Percentiles rank a stretch among this genome's conserved stretches.
These are phyloP conservation scores for Myopa testacea DNA, from an alignment of 2,888 invertebrate species.

Conservation along the genomic window DNA sequence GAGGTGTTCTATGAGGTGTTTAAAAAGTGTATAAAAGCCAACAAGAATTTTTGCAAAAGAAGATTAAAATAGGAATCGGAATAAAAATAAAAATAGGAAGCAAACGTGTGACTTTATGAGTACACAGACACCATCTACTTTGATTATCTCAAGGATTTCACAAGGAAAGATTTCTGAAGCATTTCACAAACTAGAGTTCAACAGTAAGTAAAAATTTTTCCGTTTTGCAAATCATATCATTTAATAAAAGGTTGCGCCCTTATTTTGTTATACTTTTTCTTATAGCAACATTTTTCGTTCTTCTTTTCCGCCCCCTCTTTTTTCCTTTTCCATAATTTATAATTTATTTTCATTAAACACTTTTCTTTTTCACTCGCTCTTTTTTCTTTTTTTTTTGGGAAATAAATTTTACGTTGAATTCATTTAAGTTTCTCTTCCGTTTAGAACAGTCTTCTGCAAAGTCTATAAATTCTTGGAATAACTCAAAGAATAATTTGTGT, in stretches of 20 bases:
- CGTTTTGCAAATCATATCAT: not conserved
- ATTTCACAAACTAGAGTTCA: not conserved
- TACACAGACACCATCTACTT: too few species aligned
- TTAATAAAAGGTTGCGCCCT: slow-evolving; percentile 28
- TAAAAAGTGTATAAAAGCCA: slow-evolving; percentile 1
- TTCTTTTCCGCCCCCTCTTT: not conserved
- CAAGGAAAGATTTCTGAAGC: not conserved
- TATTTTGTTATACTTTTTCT: slow-evolving; percentile 16
- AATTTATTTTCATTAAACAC: not conserved
- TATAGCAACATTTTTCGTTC: not conserved
- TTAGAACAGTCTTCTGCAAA: slow-evolving; percentile 1
- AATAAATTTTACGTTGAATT: not conserved
- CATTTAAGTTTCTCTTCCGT: not conserved
- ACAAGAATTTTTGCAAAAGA: not conserved
- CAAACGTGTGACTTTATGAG: too few species aligned
- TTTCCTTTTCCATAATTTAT: not conserved
- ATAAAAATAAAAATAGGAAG: not conserved
- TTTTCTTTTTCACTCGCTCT: not conserved
- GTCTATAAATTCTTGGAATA: not conserved
- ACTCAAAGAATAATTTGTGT: slow-evolving; percentile 17
- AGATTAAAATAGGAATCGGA: not conserved
- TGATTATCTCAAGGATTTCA: too few species aligned
- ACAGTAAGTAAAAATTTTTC: slow-evolving; percentile 29
- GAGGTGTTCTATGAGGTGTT: not conserved
- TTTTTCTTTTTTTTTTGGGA: not conserved